phyloP scores from a whole-genome alignment of 1,140 invertebrate species.

The Hycleus phaleratus region DNA sequence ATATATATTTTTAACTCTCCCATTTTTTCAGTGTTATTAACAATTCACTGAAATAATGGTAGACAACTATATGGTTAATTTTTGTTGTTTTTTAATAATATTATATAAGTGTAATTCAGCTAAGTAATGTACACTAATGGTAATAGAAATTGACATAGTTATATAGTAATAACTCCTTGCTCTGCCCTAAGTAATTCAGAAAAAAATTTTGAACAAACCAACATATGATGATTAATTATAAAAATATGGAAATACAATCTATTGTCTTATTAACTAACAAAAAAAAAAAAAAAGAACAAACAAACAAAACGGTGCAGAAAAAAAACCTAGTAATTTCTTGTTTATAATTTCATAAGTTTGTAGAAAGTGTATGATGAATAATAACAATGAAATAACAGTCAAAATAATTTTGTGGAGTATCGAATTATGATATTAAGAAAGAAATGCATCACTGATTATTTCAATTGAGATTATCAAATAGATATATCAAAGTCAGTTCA shows the following conservation, averaged over 20 bases:
- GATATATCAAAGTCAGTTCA: not conserved
- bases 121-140: constrained; percentile 3
- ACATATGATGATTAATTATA: constrained; percentile 7
- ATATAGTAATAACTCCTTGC: constrained; percentile 3
- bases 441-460: no score
- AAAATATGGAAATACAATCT: constrained; percentile 6
- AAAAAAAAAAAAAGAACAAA: no score
- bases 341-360: constrained; percentile 4
- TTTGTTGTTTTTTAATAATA: constrained; percentile 12
- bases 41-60: no score
- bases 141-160: constrained; percentile 4
- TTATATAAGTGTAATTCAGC: constrained; percentile 8
- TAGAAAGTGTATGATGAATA: no score
- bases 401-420: no score
- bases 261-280: constrained; percentile 1
- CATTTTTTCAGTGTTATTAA: not conserved
- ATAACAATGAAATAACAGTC: no score
- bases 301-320: not conserved
- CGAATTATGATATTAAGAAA: no score
- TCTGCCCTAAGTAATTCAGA: constrained; percentile 2
- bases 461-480: no score
- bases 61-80: constrained; percentile 4
- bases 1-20: constrained; percentile 14
- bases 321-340: constrained; percentile 10
- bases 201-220: constrained; percentile 9